Evolutionary conservation across 1,140 invertebrate genomes (phyloP).

Genomic region (Harpegnathos saltator): DNA sequence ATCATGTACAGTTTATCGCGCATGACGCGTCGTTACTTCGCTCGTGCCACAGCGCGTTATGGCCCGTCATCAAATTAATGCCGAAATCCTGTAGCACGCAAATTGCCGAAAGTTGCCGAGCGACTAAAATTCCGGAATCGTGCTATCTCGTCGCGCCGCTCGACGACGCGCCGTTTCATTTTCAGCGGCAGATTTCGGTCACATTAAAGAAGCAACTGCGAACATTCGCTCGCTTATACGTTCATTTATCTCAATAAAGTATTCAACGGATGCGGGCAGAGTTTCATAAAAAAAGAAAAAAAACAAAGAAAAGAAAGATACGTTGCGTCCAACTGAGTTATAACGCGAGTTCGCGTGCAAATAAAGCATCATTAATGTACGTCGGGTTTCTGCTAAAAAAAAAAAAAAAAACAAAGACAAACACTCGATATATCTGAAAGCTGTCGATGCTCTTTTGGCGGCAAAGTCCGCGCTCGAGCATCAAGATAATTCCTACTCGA

Average conservation of each 20-base stretch:
- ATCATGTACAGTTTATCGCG: conserved; percentile 53
- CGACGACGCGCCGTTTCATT: not conserved
- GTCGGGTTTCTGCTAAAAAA: not conserved
- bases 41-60: conserved; percentile 18
- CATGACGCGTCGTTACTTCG: conserved; percentile 51
- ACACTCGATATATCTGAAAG: not conserved
- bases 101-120: conserved; percentile 46
- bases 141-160: not conserved
- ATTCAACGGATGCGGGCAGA: not conserved
- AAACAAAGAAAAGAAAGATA: too few species aligned
- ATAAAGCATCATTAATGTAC: not conserved
- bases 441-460: not conserved
- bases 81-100: conserved; percentile 48
- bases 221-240: not conserved
- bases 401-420: too few species aligned
- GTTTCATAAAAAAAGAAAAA: too few species aligned
- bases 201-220: not conserved
- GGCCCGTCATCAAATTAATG: conserved; percentile 50
- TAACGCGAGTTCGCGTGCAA: too few species aligned
- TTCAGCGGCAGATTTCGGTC: not conserved
- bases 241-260: conserved; percentile 6
- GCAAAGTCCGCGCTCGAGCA: not conserved
- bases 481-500: not conserved
- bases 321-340: too few species aligned
- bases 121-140: conserved; percentile 20